Conservation (phyloP, 2,888 invertebrate genomes). For the Galerucella nymphaeae region DNA sequence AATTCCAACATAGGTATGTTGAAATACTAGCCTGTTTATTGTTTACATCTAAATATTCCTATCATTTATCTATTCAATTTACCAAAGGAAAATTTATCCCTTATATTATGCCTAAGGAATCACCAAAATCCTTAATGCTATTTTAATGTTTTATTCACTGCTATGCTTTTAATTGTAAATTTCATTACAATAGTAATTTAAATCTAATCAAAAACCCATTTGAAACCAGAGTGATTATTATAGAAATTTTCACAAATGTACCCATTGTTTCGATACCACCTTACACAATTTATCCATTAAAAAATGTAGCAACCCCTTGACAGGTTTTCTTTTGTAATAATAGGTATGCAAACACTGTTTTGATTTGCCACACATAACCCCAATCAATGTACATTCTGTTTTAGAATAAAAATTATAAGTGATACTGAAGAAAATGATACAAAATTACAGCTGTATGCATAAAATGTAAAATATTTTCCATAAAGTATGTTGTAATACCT, state of each 20-base stretch:
- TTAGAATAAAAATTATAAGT: too few species aligned
- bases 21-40: too few species aligned
- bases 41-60: background rate
- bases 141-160: slow-evolving; percentile 1
- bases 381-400: too few species aligned
- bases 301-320: too few species aligned
- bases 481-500: background rate
- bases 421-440: too few species aligned
- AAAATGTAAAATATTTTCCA: background rate
- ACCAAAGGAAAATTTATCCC: background rate
- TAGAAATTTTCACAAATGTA: background rate
- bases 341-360: too few species aligned
- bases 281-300: too few species aligned
- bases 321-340: too few species aligned
- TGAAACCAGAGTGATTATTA: background rate
- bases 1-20: too few species aligned
- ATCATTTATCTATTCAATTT: background rate
- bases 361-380: too few species aligned
- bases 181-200: background rate
- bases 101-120: background rate
- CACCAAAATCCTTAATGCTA: background rate
- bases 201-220: background rate
- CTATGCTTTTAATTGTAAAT: background rate
- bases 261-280: too few species aligned
- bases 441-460: too few species aligned